Conservation (phyloP, 2,888 invertebrate genomes). For the Volucella inflata region DNA sequence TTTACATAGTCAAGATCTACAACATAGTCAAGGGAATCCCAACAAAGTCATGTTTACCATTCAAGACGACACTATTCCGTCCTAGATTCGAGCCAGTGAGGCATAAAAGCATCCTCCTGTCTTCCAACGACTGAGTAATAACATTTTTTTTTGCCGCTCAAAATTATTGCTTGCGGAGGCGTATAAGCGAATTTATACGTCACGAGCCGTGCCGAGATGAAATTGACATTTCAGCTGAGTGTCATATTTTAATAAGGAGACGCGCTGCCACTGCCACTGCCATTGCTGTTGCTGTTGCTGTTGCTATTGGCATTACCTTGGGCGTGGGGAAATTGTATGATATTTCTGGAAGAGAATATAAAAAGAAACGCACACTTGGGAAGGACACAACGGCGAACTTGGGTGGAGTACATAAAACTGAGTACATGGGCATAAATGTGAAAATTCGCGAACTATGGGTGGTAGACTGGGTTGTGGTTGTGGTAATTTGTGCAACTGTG, state of each 20-base stretch:
- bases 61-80: constrained; percentile 26
- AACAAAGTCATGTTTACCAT: not conserved
- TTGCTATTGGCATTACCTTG: not conserved
- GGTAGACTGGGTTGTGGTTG: constrained; percentile 12
- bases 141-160: constrained; percentile 45
- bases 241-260: constrained; percentile 52
- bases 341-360: not conserved
- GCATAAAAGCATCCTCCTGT: not conserved
- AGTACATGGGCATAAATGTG: not conserved
- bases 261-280: not conserved
- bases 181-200: constrained; percentile 15
- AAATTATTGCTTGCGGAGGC: constrained; percentile 44
- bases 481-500: constrained; percentile 42
- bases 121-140: constrained; percentile 30
- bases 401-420: constrained; percentile 32
- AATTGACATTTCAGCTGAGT: constrained; percentile 60
- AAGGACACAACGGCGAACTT: not conserved
- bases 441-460: not conserved
- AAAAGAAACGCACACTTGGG: not conserved
- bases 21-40: too few species aligned
- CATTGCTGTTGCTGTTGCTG: not conserved
- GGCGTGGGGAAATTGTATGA: constrained; percentile 5
- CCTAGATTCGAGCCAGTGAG: constrained; percentile 20
- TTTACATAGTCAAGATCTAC: constrained; percentile 23
- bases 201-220: constrained; percentile 30